These are phyloP conservation scores for Melipona quadrifasciata DNA, from an alignment of 1,140 invertebrate genomes.

Conservation along the genomic window DNA sequence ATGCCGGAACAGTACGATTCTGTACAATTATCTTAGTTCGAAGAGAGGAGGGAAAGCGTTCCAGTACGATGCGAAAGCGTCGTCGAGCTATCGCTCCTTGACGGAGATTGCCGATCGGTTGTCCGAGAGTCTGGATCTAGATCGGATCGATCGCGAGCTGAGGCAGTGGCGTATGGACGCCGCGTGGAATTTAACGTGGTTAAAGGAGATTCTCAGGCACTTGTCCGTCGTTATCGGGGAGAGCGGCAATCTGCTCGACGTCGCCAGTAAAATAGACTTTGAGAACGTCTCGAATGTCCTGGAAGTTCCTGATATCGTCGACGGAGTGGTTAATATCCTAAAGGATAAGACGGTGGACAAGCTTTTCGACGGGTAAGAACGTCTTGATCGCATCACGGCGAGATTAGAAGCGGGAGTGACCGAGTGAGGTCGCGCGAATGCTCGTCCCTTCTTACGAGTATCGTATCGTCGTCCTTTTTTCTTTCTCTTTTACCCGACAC, in stretches of 20 bases:
- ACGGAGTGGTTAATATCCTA: slow-evolving; percentile 73
- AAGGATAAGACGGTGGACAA: slow-evolving; percentile 80
- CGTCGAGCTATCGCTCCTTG: slow-evolving; percentile 66
- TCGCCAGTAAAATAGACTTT: slow-evolving; percentile 78
- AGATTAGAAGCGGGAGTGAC: background rate
- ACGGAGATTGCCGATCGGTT: slow-evolving; percentile 70
- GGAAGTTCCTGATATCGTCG: slow-evolving; percentile 72
- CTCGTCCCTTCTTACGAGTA: background rate
- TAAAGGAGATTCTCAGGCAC: slow-evolving; percentile 73
- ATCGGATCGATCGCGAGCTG: slow-evolving; percentile 67
- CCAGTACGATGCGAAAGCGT: slow-evolving; percentile 68
- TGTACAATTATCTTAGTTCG: slow-evolving; percentile 70
- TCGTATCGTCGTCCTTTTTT: background rate
- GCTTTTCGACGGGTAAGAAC: slow-evolving; percentile 78
- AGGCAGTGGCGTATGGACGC: slow-evolving; percentile 66
- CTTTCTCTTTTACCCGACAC: background rate
- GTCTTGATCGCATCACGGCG: background rate
- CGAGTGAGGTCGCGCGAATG: too few relatives aligned
- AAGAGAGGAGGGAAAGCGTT: slow-evolving; percentile 70
- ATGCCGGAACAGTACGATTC: slow-evolving; percentile 55
- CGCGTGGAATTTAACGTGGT: slow-evolving; percentile 71
- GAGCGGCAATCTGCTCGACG: slow-evolving; percentile 73
- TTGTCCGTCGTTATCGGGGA: slow-evolving; percentile 70
- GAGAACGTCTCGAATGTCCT: slow-evolving; percentile 72
- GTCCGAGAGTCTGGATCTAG: slow-evolving; percentile 68